Evolutionary conservation across 2,888 invertebrate species (phyloP).

Genomic region (Eretmocerus hayati): DNA sequence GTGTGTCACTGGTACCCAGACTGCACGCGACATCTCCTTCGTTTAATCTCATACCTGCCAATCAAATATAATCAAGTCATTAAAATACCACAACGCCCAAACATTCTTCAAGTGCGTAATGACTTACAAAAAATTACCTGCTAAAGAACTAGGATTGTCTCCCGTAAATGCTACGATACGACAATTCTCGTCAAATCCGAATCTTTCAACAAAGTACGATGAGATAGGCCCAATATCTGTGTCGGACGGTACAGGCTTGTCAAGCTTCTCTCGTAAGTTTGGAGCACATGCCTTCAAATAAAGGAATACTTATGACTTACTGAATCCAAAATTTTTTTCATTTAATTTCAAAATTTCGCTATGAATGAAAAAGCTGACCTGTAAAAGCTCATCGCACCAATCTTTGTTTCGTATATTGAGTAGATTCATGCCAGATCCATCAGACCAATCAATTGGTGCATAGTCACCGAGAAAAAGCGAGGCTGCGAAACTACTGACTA

Average conservation of each 20-base stretch:
- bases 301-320: not conserved
- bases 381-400: constrained; percentile 71
- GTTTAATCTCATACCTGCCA: constrained; percentile 67
- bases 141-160: constrained; percentile 85
- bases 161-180: constrained; percentile 86
- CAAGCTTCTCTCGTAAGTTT: constrained; percentile 66
- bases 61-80: constrained; percentile 8
- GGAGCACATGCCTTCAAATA: constrained; percentile 63
- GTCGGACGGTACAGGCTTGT: constrained; percentile 64
- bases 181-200: constrained; percentile 76
- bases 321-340: not conserved
- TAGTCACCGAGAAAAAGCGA: constrained; percentile 81
- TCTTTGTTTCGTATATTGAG: constrained; percentile 70
- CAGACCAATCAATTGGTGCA: constrained; percentile 85
- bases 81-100: not conserved
- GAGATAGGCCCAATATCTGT: constrained; percentile 67
- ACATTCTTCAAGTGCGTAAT: not conserved
- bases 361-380: constrained; percentile 49
- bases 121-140: constrained; percentile 52
- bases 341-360: not conserved
- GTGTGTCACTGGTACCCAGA: constrained; percentile 89
- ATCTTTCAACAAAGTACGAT: constrained; percentile 76
- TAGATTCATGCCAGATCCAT: constrained; percentile 95
- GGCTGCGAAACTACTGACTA: constrained; percentile 88
- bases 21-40: constrained; percentile 81